A percentile compares a stretch with the other conserved stretches of the same genome.
These are phyloP conservation scores for Temnothorax nylanderi DNA, from an alignment of 1,140 invertebrate species.

Conservation along the genomic window DNA sequence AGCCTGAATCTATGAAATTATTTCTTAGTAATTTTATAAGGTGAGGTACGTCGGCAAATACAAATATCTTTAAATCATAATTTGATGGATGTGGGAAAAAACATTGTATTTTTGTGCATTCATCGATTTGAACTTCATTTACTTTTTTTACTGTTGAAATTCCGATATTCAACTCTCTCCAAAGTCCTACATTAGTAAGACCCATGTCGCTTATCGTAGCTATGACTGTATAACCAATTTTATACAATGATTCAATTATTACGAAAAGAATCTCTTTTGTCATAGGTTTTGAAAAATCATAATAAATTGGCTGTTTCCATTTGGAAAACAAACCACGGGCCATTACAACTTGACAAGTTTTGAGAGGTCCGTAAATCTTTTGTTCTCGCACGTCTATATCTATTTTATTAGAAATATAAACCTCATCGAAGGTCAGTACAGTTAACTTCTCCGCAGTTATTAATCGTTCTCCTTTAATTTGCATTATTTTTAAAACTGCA, in stretches of 20 bases:
- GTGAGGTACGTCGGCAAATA: background rate
- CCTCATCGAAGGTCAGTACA: background rate
- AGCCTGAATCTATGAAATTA: background rate
- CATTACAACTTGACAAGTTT: background rate
- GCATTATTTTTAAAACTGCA: background rate
- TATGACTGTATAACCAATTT: background rate
- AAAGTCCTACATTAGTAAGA: no score
- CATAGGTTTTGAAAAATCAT: background rate
- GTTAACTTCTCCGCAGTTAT: background rate
- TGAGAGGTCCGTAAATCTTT: slow-evolving; percentile 1
- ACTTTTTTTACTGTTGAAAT: no score
- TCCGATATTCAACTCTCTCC: no score
- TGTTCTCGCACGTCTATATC: background rate
- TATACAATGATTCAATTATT: background rate
- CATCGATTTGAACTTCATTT: no score
- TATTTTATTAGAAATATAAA: background rate
- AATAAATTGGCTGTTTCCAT: background rate
- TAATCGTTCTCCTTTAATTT: background rate
- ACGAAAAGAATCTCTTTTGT: background rate
- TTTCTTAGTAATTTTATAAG: background rate
- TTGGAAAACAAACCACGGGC: background rate
- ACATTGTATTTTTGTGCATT: background rate
- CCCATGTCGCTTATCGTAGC: no score
- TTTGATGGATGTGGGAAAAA: background rate
- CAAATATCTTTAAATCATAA: background rate